Conservation (phyloP, 37 sponge, comb jelly and placozoan species). For the Eunapius fragilis region DNA sequence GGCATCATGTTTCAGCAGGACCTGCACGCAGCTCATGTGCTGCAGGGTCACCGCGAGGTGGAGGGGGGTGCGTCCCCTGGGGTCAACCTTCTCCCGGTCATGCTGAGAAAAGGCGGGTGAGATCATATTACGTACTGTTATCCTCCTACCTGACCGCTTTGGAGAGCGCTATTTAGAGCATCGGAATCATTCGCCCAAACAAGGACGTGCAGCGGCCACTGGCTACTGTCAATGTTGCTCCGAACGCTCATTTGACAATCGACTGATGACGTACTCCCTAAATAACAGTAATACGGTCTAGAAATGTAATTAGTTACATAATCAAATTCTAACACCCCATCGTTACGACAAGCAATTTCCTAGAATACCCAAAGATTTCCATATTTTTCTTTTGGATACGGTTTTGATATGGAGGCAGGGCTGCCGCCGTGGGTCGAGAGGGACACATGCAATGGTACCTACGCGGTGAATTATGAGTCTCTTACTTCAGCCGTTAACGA, state of each 20-base stretch:
- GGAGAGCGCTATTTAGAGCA: slow-evolving; percentile 40
- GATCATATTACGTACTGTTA: neutral
- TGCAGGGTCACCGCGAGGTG: slow-evolving; percentile 82
- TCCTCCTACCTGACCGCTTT: slow-evolving; percentile 36
- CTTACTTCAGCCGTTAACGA: slow-evolving; percentile 1
- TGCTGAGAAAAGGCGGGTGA: slow-evolving; percentile 26
- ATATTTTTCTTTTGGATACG: too few relatives aligned
- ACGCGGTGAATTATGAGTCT: neutral
- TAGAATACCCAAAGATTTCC: too few relatives aligned
- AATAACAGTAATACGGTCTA: neutral
- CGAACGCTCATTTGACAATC: neutral
- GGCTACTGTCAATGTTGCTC: slow-evolving; percentile 17
- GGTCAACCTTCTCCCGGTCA: slow-evolving; percentile 78
- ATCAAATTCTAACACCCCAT: too few relatives aligned
- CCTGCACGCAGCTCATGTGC: slow-evolving; percentile 41
- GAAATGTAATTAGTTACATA: too few relatives aligned
- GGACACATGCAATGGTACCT: neutral
- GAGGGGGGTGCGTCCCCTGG: slow-evolving; percentile 90
- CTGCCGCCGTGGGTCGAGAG: neutral
- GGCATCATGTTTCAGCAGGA: slow-evolving; percentile 80
- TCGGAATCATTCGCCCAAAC: slow-evolving; percentile 72
- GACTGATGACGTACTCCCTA: neutral
- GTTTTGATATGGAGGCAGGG: neutral
- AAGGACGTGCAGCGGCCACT: slow-evolving; percentile 87
- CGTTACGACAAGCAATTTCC: too few relatives aligned